Percentiles rank a stretch among this genome's conserved stretches.
Conservation (phyloP, 1,140 invertebrate species). For the Saccostrea glomerata region DNA sequence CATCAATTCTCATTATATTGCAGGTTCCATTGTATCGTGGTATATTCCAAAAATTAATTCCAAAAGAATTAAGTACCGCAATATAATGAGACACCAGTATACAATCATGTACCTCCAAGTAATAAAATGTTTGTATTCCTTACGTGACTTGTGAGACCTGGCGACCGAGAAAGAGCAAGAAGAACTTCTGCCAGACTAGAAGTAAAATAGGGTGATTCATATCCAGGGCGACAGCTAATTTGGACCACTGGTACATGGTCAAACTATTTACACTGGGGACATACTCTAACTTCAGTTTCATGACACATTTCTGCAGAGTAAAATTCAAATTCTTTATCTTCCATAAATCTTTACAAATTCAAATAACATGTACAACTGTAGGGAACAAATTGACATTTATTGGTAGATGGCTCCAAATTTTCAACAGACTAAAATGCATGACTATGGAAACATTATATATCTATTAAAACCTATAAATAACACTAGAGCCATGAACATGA, state of each 20-base stretch:
- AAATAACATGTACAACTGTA: neutral
- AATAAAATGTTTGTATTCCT: slow-evolving; percentile 41
- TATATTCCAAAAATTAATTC: too few relatives aligned
- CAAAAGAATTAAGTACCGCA: too few relatives aligned
- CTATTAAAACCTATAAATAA: too few relatives aligned
- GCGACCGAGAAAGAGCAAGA: slow-evolving; percentile 86
- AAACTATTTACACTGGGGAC: slow-evolving; percentile 82
- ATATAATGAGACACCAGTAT: too few relatives aligned
- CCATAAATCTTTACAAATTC: neutral
- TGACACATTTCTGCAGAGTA: slow-evolving; percentile 83
- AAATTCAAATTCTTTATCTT: neutral
- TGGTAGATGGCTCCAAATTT: too few relatives aligned
- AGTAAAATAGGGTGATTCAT: slow-evolving; percentile 86
- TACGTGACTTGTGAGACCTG: slow-evolving; percentile 77
- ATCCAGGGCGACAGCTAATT: slow-evolving; percentile 87
- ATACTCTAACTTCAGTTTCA: slow-evolving; percentile 82
- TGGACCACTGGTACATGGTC: slow-evolving; percentile 88
- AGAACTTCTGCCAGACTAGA: slow-evolving; percentile 90
- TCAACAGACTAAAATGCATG: too few relatives aligned
- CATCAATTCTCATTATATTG: too few relatives aligned
- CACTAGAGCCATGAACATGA: too few relatives aligned
- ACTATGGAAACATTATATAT: too few relatives aligned
- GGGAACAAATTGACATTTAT: too few relatives aligned
- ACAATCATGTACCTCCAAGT: too few relatives aligned
- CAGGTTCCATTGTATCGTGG: too few relatives aligned